These are phyloP conservation scores for Achlya flavicornis DNA, from an alignment of 2,888 invertebrate genomes.

Conservation along the genomic window DNA sequence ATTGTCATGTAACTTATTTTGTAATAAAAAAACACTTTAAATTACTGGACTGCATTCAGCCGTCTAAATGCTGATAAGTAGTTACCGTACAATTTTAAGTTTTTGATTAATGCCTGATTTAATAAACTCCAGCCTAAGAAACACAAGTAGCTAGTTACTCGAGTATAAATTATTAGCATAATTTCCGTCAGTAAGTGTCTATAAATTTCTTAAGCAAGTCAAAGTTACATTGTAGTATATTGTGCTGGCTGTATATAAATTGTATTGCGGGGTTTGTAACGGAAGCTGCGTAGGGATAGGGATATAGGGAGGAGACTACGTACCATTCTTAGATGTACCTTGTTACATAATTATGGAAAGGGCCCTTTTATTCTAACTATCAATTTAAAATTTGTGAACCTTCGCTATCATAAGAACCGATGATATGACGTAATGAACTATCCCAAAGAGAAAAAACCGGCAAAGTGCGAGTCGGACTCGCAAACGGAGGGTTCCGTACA, in stretches of 20 bases:
- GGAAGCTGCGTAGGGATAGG: constrained; percentile 19
- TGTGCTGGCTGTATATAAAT: constrained; percentile 24
- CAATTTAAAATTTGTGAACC: too few relatives aligned
- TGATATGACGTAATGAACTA: too few relatives aligned
- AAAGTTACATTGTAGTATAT: constrained; percentile 28
- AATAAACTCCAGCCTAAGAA: background rate
- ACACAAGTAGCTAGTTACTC: background rate
- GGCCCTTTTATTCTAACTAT: constrained; percentile 4
- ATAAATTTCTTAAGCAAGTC: constrained; percentile 40
- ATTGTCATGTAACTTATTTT: too few relatives aligned
- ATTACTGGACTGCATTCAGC: too few relatives aligned
- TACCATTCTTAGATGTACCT: constrained; percentile 10
- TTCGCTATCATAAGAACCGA: too few relatives aligned
- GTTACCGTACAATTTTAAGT: too few relatives aligned
- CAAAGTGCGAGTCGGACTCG: too few relatives aligned
- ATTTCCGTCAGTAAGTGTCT: constrained; percentile 24
- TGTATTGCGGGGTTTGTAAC: constrained; percentile 23
- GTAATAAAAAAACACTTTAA: too few relatives aligned
- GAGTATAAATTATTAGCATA: constrained; percentile 18
- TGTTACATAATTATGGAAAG: constrained; percentile 18
- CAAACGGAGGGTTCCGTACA: too few relatives aligned
- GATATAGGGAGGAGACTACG: constrained; percentile 18
- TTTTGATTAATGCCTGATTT: background rate
- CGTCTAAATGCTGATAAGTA: too few relatives aligned
- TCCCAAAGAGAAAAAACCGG: too few relatives aligned